These are phyloP conservation scores for Solenodon paradoxus DNA, from an alignment of 2,113 vertebrate genomes.

Conservation along the genomic window DNA sequence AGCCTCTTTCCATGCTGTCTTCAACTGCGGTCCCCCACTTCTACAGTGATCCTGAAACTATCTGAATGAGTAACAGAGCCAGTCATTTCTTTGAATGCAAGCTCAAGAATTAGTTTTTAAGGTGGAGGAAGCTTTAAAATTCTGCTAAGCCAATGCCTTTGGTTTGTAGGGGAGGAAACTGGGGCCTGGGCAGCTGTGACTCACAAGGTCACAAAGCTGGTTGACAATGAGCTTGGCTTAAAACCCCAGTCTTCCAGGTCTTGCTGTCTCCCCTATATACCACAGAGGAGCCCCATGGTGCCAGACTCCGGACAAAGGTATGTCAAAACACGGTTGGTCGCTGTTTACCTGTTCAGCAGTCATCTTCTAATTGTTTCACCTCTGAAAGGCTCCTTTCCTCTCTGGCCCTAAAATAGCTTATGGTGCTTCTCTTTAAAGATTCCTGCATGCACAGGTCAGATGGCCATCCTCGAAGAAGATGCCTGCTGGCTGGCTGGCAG, in stretches of 20 bases:
- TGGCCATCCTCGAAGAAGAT: background rate
- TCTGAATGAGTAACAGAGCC: slow-evolving; percentile 23
- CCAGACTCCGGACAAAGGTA: background rate
- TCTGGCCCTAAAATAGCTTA: background rate
- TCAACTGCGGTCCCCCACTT: background rate
- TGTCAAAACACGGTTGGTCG: accelerated
- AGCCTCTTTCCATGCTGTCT: slow-evolving; percentile 26
- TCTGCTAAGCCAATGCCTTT: slow-evolving; percentile 25
- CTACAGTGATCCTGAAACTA: slow-evolving; percentile 67
- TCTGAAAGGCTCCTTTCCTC: background rate
- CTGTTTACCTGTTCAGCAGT: background rate
- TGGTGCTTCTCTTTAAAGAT: background rate
- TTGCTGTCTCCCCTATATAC: background rate
- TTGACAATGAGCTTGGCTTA: too few relatives aligned
- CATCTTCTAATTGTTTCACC: background rate
- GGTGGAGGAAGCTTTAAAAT: slow-evolving; percentile 46
- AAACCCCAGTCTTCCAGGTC: background rate
- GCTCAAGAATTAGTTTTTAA: background rate
- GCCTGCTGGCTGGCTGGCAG: background rate
- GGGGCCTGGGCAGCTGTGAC: background rate
- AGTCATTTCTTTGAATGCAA: slow-evolving; percentile 65
- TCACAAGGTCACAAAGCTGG: slow-evolving; percentile 21
- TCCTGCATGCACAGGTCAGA: background rate
- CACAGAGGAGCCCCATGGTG: background rate
- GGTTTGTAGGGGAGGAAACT: background rate